Base-by-base conservation (phyloP, 92 coral and sea anemone genomes). In the Paragorgia papillata region DNA sequence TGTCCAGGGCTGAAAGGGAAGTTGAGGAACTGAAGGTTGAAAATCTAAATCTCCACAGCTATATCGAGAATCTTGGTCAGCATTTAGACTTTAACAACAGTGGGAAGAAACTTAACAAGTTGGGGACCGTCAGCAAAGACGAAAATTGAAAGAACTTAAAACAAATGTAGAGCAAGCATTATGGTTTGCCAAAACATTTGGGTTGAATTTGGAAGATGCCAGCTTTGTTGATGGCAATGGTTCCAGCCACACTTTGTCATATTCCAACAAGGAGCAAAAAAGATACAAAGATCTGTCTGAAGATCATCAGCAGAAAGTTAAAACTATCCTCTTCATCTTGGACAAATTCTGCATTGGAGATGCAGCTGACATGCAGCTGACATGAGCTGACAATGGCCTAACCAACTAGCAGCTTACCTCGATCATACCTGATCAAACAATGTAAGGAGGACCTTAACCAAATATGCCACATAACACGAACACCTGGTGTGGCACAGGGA, bases 61-160 rank as follows among this genome's bases (percentile, higher is more conserved):
- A 66, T 66, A 27, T 66, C 40, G 73, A 66, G n/a, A 66, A 66
- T 30, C 55, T 66, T 66, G 73, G 73, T 48, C 73, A 66, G 73
- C 32, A 66, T 66, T 46, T 66, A 2, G 24, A 43, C 24, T 66
- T 66, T n/a, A 14, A 66, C 10, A 66, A 66, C 49, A 26, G 56
- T 1, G 56, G 73, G 18, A 66, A 43, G 34, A 66, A 37, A 66
- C 40, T 5, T 9, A 30, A 20, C 28, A 66, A 15, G 56, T 39
- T 18, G 18, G 48, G 21, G 54, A 66, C 33, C 55, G 73, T 2
- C 73, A 65, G 56, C 73, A 66, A 66, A 35, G 55, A 25, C 53
- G 73, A 22, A 66, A 66, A 66, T 46, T 66, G 73, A 30, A 17
- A 0, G 55, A 66, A 26, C 24, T 66, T 14, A 66, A 66, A 35